Evolutionary conservation across 2,797 vertebrate genomes (phyloP), one percentile per base, ranked within the genome.

Genomic region (Kryptopterus vitreolus): DNA sequence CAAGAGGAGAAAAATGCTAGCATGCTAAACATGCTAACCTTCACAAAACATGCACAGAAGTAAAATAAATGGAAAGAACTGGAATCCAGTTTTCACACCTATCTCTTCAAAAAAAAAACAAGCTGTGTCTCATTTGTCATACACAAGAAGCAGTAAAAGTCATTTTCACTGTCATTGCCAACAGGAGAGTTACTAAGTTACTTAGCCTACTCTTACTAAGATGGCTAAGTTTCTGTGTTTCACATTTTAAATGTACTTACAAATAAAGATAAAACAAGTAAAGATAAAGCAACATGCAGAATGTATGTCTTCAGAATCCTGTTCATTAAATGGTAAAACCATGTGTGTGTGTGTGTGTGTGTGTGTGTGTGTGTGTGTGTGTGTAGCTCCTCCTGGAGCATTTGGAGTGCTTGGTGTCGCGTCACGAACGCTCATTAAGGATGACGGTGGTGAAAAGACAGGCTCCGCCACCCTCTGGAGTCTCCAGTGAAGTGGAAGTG

Each of bases 401-500:
- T 91, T 92, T 98, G 94, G 97, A 98, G 93, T 98, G 97, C 91
- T 90, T 98, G 88, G 97, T 98, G 90, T 96, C 97, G 7, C 94
- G 97, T 87, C 97, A 98, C 74, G 97, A 98, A 87, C 94, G 97
- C 79, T 97, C 96, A 38, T 91, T 98, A 87, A 94, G 97, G 90
- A 97, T 98, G 97, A 98, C 97, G 0, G 97, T 98, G 91, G 96
- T 98, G 86, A 98, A 98, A 86, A 94, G 96, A 71, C 97, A 98
- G 88, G 95, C 97, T 33, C 97, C 98, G 86, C 96, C 97, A 0
- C 96, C 97, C 0, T 97, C 96, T 0, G 97, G 97, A 43, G 97
- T 98, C 69, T 98, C 97, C 91, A 98, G 97, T 22, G 97, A 98
- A 90, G 97, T 98, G 79, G 97, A 98, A 91, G 97, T 98, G 86